Percentiles rank a stretch among this genome's conserved stretches.
phyloP scores from a whole-genome alignment of 2,888 invertebrate genomes.

The Drosophila sordidula region DNA sequence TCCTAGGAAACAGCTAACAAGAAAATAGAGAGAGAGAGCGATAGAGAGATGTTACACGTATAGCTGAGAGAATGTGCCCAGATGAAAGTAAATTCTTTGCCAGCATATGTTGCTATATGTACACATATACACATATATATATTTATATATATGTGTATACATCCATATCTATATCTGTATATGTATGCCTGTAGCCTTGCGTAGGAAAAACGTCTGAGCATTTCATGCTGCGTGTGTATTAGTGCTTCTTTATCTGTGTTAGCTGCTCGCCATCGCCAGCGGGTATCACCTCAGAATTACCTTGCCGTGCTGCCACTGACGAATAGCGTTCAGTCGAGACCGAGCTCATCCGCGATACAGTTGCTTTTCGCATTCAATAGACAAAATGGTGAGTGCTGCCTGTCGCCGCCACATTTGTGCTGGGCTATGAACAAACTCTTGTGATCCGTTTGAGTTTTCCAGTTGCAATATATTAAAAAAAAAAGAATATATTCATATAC shows the following conservation, averaged over 20 bases:
- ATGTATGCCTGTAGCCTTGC: constrained; percentile 50
- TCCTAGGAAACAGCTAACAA: not conserved
- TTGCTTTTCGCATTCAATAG: constrained; percentile 86
- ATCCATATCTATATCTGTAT: constrained; percentile 7
- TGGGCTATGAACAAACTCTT: constrained; percentile 26
- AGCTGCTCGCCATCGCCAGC: constrained; percentile 48
- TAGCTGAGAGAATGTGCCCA: constrained; percentile 46
- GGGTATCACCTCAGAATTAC: constrained; percentile 84
- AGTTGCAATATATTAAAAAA: not conserved
- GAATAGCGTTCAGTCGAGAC: constrained; percentile 85
- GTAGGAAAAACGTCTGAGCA: constrained; percentile 40
- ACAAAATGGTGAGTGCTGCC: constrained; percentile 88
- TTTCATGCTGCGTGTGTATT: constrained; percentile 39
- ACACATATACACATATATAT: constrained; percentile 7
- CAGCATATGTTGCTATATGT: constrained; percentile 48
- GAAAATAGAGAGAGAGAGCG: constrained; percentile 11
- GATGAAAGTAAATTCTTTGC: constrained; percentile 80
- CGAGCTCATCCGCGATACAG: constrained; percentile 86
- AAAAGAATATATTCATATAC: no score
- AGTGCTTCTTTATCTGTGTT: constrained; percentile 32
- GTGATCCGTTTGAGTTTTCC: constrained; percentile 20
- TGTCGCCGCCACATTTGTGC: constrained; percentile 15
- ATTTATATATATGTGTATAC: constrained; percentile 5
- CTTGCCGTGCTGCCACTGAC: constrained; percentile 83
- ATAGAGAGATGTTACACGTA: not conserved